These are phyloP conservation scores for Philereme transversata DNA, from an alignment of 2,888 invertebrate species.

Conservation along the genomic window DNA sequence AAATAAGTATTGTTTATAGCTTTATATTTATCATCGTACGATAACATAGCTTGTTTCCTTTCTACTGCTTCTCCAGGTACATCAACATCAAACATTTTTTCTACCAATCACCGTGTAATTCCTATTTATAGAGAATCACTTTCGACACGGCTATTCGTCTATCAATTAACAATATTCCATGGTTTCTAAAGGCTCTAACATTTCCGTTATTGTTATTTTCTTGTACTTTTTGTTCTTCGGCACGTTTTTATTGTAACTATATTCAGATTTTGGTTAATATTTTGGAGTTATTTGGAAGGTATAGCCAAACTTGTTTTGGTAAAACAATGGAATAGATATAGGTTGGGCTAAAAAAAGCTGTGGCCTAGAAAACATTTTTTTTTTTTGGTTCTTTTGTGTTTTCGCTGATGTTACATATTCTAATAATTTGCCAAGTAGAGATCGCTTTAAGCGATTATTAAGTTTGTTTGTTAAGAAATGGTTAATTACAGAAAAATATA, in stretches of 20 bases:
- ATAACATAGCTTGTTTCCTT: neutral
- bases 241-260: slow-evolving; percentile 40
- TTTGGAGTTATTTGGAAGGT: slow-evolving; percentile 8
- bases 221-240: slow-evolving; percentile 32
- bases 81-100: slow-evolving; percentile 29
- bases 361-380: neutral
- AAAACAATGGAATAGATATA: neutral
- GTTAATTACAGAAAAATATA: no score
- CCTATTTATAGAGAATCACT: slow-evolving; percentile 44
- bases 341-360: neutral
- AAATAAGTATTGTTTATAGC: neutral
- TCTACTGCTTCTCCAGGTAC: neutral
- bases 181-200: slow-evolving; percentile 45
- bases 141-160: slow-evolving; percentile 44
- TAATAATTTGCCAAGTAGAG: neutral
- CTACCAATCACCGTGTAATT: slow-evolving; percentile 41
- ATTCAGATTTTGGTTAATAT: slow-evolving; percentile 15
- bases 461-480: no score
- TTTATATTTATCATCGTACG: neutral
- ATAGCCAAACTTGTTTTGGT: neutral
- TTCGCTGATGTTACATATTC: neutral
- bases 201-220: slow-evolving; percentile 40
- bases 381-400: neutral
- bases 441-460: no score
- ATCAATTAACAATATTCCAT: slow-evolving; percentile 55